Evolutionary conservation across 2,797 vertebrate species (phyloP).

Genomic region (Channa striata): DNA sequence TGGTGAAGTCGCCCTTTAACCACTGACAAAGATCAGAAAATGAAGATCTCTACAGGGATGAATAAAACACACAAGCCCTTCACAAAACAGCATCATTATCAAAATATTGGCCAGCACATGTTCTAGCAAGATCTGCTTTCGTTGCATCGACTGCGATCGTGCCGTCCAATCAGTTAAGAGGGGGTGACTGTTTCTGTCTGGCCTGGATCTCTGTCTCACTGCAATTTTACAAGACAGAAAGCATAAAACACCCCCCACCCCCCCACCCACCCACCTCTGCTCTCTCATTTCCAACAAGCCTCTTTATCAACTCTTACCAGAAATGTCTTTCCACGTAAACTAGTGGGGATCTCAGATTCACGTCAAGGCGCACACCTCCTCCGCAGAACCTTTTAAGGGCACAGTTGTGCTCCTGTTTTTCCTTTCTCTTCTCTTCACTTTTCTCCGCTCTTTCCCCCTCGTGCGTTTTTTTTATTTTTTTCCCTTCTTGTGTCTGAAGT

Average conservation of each 20-base stretch:
- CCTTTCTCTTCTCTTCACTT: slow-evolving; percentile 52
- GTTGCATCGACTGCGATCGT: slow-evolving; percentile 17
- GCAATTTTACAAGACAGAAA: slow-evolving; percentile 48
- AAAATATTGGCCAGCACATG: slow-evolving; percentile 26
- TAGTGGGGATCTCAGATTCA: slow-evolving; percentile 40
- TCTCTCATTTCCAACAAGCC: slow-evolving; percentile 62
- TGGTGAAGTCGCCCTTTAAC: too few relatives aligned
- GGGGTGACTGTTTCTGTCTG: slow-evolving; percentile 39
- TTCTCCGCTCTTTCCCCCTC: background rate
- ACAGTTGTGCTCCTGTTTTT: slow-evolving; percentile 63
- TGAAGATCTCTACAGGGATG: background rate
- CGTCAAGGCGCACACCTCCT: slow-evolving; percentile 50
- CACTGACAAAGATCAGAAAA: background rate
- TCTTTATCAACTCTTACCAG: slow-evolving; percentile 72
- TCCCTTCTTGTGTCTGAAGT: slow-evolving; percentile 70
- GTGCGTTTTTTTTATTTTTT: slow-evolving; percentile 21
- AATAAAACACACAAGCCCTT: background rate
- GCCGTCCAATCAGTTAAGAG: slow-evolving; percentile 44
- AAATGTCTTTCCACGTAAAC: slow-evolving; percentile 71
- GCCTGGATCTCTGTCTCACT: slow-evolving; percentile 27
- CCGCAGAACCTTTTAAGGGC: slow-evolving; percentile 75
- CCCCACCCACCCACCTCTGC: slow-evolving; percentile 28
- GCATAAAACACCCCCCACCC: slow-evolving; percentile 27
- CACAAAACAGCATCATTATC: background rate
- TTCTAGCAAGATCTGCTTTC: slow-evolving; percentile 33